Evolutionary conservation across 2,797 vertebrate genomes (phyloP).

Genomic region (Notolabrus celidotus): DNA sequence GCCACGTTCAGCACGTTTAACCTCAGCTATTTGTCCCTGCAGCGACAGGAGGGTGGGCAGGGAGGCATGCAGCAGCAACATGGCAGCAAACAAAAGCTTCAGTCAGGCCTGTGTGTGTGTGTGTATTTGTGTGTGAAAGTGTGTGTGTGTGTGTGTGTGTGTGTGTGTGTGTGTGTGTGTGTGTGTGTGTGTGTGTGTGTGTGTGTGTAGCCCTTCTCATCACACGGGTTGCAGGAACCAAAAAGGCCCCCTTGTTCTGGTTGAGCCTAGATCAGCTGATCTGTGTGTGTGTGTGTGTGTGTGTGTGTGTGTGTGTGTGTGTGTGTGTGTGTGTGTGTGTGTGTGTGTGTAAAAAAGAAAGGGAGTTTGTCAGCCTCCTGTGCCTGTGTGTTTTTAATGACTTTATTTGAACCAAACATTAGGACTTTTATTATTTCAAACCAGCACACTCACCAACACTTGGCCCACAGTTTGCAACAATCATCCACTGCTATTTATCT

Average conservation of each 20-base stretch:
- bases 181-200: slow-evolving; percentile 21
- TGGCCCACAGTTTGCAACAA: background rate
- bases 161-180: slow-evolving; percentile 60
- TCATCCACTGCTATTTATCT: background rate
- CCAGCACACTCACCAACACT: background rate
- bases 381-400: slow-evolving; percentile 54
- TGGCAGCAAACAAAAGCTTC: slow-evolving; percentile 77
- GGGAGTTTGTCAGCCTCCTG: slow-evolving; percentile 27
- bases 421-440: slow-evolving; percentile 22
- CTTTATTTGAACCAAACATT: slow-evolving; percentile 48
- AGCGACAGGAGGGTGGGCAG: slow-evolving; percentile 39
- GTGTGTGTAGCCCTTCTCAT: slow-evolving; percentile 44
- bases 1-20: slow-evolving; percentile 27
- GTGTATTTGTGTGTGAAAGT: slow-evolving; percentile 57
- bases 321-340: slow-evolving; percentile 15
- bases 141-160: slow-evolving; percentile 33
- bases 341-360: slow-evolving; percentile 9
- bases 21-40: slow-evolving; percentile 45
- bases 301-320: slow-evolving; percentile 16
- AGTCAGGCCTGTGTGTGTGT: slow-evolving; percentile 69
- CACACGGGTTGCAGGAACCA: slow-evolving; percentile 51
- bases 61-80: slow-evolving; percentile 34
- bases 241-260: slow-evolving; percentile 75
- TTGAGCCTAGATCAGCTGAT: slow-evolving; percentile 65
- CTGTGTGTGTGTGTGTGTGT: slow-evolving; percentile 16